These are phyloP conservation scores for Dendropsophus ebraccatus DNA, from an alignment of 2,113 vertebrate genomes.

Conservation along the genomic window DNA sequence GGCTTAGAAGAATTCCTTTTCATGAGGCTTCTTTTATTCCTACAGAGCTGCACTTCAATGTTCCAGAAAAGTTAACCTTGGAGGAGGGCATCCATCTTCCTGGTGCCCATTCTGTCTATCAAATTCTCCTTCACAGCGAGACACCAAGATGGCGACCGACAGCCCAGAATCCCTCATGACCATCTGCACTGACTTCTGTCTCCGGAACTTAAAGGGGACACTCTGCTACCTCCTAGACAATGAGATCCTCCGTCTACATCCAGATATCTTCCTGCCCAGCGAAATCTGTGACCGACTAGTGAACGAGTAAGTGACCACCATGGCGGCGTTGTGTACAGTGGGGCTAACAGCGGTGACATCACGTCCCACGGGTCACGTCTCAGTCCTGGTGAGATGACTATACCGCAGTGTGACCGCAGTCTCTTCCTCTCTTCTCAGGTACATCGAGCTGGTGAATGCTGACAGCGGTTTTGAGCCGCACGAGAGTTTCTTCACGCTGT, in stretches of 20 bases:
- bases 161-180: conserved; percentile 92
- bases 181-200: conserved; percentile 88
- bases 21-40: not conserved
- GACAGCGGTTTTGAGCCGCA: conserved; percentile 90
- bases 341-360: too few relatives aligned
- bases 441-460: conserved; percentile 91
- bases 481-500: conserved; percentile 94
- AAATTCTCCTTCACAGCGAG: conserved; percentile 24
- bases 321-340: too few relatives aligned
- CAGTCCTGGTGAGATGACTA: too few relatives aligned
- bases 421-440: conserved; percentile 72
- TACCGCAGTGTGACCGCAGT: not conserved
- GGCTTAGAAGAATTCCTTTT: too few relatives aligned
- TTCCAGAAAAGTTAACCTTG: not conserved
- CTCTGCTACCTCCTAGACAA: conserved; percentile 90
- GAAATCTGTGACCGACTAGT: conserved; percentile 97
- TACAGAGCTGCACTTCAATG: conserved; percentile 11
- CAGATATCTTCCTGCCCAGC: conserved; percentile 94
- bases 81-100: conserved; percentile 51
- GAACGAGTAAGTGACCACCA: conserved; percentile 80
- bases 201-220: conserved; percentile 91
- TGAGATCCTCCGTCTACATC: conserved; percentile 83
- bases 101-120: conserved; percentile 38
- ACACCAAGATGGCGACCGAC: conserved; percentile 80
- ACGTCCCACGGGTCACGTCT: too few relatives aligned